Evolutionary conservation across 2,888 invertebrate species (phyloP), one percentile per base, ranked within the genome.

Genomic region (Sphaerophoria taeniata): DNA sequence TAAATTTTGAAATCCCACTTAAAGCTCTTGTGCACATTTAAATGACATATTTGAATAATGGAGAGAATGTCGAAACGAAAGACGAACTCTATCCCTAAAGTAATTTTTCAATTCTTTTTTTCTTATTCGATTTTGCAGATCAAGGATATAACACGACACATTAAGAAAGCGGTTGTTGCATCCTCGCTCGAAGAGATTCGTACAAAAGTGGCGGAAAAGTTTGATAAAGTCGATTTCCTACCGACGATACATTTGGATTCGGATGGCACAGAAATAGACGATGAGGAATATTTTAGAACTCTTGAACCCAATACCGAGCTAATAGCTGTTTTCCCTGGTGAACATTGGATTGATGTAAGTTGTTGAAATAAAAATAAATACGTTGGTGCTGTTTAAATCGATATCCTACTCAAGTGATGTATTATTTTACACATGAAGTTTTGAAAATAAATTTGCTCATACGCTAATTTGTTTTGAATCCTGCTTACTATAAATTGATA

Each of bases 241-340:
- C 93, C 97, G 78, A 96, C 96, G 71, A 96, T 98, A 78, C 98
- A 97, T 49, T 93, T 98, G 88, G 98, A 98, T 91, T 95, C 95
- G 63, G 98, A 98, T 93, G 98, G 98, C 43, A 98, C 98, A 0
- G 98, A 98, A 93, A 96, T 98, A 65, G 98, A 98, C 89, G 98
- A 98, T 90, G 98, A 98, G 91, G 98, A 98, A 91, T 98, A 98
- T 92, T 98, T 98, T 92, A 96, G 95, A 61, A 98, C 98, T 3
- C 93, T 98, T 87, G 97, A 98, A 89, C 95, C 95, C 87, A 97
- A 98, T 89, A 97, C 97, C 16, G 95, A 95, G 89, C 93, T 97
- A 85, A 97, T 97, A 95, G 94, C 97, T 65, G 93, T 97, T 69
- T 94, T 94, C 87, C 95, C 95, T 6, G 94, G 94, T 88, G 95